Evolutionary conservation across 37 sponge, comb jelly and placozoan genomes (phyloP).

Genomic region (Axinella damicornis): DNA sequence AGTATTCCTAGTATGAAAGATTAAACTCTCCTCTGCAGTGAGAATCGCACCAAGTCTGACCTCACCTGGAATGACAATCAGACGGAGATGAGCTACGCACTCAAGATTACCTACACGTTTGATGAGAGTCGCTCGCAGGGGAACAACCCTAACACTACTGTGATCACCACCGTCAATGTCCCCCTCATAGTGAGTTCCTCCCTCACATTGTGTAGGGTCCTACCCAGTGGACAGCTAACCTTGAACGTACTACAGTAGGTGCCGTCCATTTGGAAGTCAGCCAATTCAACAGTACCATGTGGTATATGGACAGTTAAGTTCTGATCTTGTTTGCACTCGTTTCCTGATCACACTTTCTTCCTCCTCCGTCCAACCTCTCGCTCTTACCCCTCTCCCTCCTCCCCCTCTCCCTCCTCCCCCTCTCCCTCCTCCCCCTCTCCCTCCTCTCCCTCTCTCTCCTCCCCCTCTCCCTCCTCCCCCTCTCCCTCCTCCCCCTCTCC

Average conservation of each 20-base stretch:
- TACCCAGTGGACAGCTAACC: too few relatives aligned
- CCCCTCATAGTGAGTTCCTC: constrained; percentile 68
- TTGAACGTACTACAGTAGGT: too few relatives aligned
- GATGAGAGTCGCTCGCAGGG: constrained; percentile 25
- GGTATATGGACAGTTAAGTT: too few relatives aligned
- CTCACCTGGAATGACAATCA: constrained; percentile 64
- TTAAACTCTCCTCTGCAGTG: constrained; percentile 43
- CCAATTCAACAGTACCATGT: too few relatives aligned
- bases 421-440: background rate
- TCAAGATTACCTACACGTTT: constrained; percentile 54
- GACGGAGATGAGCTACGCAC: constrained; percentile 55
- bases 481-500: background rate
- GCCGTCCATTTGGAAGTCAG: too few relatives aligned
- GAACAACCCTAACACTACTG: constrained; percentile 30
- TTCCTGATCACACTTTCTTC: too few relatives aligned
- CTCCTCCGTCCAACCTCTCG: too few relatives aligned
- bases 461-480: background rate
- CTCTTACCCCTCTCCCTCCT: too few relatives aligned
- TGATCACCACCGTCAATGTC: constrained; percentile 63
- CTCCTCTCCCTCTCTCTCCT: background rate
- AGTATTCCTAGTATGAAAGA: background rate
- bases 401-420: too few relatives aligned
- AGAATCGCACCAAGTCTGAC: constrained; percentile 59
- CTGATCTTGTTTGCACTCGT: too few relatives aligned
- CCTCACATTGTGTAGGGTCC: too few relatives aligned